Base-by-base conservation (phyloP, 2,113 vertebrate genomes). In the Oreocharis arfaki region DNA sequence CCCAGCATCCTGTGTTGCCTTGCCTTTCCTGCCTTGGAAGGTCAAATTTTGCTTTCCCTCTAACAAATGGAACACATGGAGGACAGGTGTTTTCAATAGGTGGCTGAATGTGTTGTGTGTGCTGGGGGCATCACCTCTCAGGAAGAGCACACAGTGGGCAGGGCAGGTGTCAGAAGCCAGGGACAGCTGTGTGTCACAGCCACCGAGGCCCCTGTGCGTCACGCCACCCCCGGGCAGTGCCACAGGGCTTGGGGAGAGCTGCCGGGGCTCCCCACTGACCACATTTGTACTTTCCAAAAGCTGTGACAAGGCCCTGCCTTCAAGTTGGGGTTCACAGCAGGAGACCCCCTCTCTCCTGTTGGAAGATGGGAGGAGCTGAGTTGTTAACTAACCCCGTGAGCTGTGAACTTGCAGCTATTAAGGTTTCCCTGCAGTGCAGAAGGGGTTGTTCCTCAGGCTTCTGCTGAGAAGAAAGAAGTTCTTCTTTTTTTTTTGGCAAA, bases 51-150 rank as follows among this genome's bases (percentile, higher is more conserved):
- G 2, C 76, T 24, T 73, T 16, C 15, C 3, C 2, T 47, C 21
- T 68, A 9, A 21, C 18, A 6, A 37, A 28, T 3, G 2, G 57
- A 60, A 18, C 1, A 0, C 28, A 1, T 0, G 1, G 20, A 13
- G 47, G 21, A 23, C 27, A 16, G 56, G 11, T 46, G 71, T 93
- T 71, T 76, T 61, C 15, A 7, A 0, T 26, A 7, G 10, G 0
- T 60, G 59, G 27, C 59, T 53, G 22, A n/a, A 32, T 1, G 7
- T 42, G 21, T 12, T 35, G 55, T 35, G 8, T 49, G 12, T 56
- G 41, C 73, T 50, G 68, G 19, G 59, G 32, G 16, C n/a, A 37
- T 56, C 61, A n/a, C 55, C 35, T 16, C 30, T 46, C 57, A 1
- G 6, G 71, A 46, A 69, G 42, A 65, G 59, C 6, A 0, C 76